Evolutionary conservation across 2,113 vertebrate species (phyloP).

Genomic region (Irena cyanogastra): DNA sequence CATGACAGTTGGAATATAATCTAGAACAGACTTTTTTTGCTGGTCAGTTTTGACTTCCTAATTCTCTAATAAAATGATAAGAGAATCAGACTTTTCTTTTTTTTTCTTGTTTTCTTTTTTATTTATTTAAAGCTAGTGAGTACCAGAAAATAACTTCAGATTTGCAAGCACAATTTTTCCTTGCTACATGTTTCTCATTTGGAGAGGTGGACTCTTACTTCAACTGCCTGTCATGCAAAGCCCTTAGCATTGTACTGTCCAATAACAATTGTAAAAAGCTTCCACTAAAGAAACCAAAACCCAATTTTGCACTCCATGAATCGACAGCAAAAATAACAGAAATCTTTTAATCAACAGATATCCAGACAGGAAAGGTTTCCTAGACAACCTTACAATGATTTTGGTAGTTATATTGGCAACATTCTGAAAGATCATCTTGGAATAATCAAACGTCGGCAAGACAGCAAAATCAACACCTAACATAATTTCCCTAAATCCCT

Average conservation of each 20-base stretch:
- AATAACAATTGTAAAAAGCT: neutral
- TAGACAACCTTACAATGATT: neutral
- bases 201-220: neutral
- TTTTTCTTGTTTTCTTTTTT: neutral
- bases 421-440: constrained; percentile 27
- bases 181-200: neutral
- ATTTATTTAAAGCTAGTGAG: neutral
- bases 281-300: neutral
- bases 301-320: neutral
- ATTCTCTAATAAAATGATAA: neutral
- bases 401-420: neutral
- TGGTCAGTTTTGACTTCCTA: neutral
- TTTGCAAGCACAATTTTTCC: neutral
- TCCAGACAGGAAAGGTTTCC: constrained; percentile 18
- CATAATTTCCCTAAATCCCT: constrained; percentile 17
- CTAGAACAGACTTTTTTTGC: neutral
- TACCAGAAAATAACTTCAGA: neutral
- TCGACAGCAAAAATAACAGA: neutral
- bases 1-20: neutral
- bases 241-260: neutral
- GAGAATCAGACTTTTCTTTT: neutral
- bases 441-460: neutral
- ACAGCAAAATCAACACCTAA: neutral
- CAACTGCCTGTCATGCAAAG: neutral
- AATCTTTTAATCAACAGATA: constrained; percentile 18